phyloP scores from a whole-genome alignment of 2,113 vertebrate species.

The Ptilonorhynchus violaceus region DNA sequence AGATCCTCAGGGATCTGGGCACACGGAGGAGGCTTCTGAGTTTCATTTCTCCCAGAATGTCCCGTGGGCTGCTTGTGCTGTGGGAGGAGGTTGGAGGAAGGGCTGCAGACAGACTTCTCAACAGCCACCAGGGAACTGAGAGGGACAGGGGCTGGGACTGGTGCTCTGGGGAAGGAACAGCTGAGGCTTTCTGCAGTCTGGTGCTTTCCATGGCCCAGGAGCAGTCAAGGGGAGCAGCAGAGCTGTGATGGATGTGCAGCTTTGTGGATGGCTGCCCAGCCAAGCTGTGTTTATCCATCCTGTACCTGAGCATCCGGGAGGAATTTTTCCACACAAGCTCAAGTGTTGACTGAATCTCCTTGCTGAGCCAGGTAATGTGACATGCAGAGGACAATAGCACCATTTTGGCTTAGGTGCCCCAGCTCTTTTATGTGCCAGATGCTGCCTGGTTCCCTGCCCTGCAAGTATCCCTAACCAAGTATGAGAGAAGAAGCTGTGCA shows the following conservation, averaged over 20 bases:
- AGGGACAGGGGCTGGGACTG: too few relatives aligned
- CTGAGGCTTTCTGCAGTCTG: neutral
- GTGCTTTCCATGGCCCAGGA: neutral
- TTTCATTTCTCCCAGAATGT: neutral
- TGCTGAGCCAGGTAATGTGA: neutral
- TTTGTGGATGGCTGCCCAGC: neutral
- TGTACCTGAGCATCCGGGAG: neutral
- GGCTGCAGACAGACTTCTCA: neutral
- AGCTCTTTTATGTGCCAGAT: neutral
- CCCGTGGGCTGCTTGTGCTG: neutral
- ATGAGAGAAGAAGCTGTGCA: neutral
- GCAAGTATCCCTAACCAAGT: neutral
- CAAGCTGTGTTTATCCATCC: neutral
- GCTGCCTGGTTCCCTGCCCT: neutral
- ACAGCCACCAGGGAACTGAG: neutral
- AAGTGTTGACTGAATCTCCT: neutral
- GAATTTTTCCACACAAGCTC: neutral
- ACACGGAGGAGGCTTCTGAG: neutral
- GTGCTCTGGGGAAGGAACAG: neutral
- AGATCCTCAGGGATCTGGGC: neutral
- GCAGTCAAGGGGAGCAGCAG: neutral
- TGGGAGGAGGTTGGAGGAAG: neutral
- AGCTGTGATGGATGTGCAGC: neutral
- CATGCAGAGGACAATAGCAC: neutral
- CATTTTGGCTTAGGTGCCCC: neutral